phyloP scores from a whole-genome alignment of 2,888 invertebrate genomes.

The Brenthis ino region DNA sequence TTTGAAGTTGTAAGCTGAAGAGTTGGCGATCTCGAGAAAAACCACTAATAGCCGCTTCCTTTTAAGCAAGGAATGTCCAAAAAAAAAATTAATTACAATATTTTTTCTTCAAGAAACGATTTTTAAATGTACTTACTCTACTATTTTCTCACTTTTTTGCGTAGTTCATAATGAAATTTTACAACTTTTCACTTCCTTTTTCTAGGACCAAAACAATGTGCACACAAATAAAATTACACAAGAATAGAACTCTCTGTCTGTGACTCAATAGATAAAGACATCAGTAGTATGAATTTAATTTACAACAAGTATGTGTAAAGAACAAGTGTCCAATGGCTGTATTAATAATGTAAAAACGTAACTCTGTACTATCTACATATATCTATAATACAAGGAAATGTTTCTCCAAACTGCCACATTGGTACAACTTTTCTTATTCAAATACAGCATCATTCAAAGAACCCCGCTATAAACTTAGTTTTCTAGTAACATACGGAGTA shows the following conservation, averaged over 20 bases:
- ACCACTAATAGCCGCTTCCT: conserved; percentile 58
- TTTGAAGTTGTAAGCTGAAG: conserved; percentile 63
- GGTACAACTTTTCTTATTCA: conserved; percentile 31
- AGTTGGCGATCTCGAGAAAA: conserved; percentile 53
- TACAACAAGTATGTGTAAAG: no score
- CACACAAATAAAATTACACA: no score
- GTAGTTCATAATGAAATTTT: no score
- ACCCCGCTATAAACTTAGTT: conserved; percentile 32
- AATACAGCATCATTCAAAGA: conserved; percentile 33
- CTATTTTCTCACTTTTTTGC: background rate
- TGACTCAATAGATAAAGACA: no score
- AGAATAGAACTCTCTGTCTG: no score
- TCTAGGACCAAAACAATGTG: no score
- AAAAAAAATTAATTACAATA: background rate
- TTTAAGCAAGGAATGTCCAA: conserved; percentile 31
- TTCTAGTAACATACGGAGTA: conserved; percentile 21
- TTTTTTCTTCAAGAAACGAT: background rate
- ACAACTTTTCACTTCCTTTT: no score
- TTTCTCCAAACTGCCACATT: conserved; percentile 27
- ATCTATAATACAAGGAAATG: background rate
- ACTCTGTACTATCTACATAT: background rate
- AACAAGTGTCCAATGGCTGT: no score
- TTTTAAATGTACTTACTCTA: background rate
- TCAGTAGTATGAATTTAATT: no score
- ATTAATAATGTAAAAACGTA: no score